Evolutionary conservation across 2,113 vertebrate species (phyloP).

Genomic region (Cebidichthys violaceus): DNA sequence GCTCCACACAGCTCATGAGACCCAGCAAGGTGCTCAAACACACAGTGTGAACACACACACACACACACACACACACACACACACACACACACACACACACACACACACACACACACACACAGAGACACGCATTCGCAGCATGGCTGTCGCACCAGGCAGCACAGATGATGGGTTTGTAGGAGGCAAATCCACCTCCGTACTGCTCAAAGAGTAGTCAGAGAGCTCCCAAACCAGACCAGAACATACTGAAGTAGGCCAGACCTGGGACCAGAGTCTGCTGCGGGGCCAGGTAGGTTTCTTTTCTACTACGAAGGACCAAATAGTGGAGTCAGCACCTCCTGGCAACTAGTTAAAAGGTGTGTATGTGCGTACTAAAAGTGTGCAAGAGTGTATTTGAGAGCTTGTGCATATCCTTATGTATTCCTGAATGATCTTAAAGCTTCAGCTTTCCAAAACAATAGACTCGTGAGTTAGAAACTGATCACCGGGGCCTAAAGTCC

Average conservation of each 20-base stretch:
- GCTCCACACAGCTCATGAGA: slow-evolving; percentile 35
- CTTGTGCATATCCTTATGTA: no score
- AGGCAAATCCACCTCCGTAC: slow-evolving; percentile 72
- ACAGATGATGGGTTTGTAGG: slow-evolving; percentile 74
- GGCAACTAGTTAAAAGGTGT: background rate
- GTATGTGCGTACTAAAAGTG: background rate
- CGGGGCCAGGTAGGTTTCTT: background rate
- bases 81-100: slow-evolving; percentile 19
- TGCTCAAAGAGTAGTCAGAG: slow-evolving; percentile 69
- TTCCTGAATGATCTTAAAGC: no score
- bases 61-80: slow-evolving; percentile 27
- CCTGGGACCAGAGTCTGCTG: slow-evolving; percentile 29
- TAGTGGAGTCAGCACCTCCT: slow-evolving; percentile 29
- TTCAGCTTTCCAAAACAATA: background rate
- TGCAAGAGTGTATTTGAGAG: background rate
- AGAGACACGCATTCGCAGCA: slow-evolving; percentile 32
- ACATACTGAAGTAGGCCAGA: slow-evolving; percentile 57
- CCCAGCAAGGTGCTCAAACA: slow-evolving; percentile 20
- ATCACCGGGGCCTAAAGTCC: background rate
- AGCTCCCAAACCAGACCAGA: slow-evolving; percentile 69
- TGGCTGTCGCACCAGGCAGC: slow-evolving; percentile 65
- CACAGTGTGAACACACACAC: background rate
- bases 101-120: slow-evolving; percentile 9
- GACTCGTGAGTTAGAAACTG: background rate
- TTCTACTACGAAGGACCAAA: background rate